These are phyloP conservation scores for Bombus vancouverensis DNA, from an alignment of 1,140 invertebrate species.

Conservation along the genomic window DNA sequence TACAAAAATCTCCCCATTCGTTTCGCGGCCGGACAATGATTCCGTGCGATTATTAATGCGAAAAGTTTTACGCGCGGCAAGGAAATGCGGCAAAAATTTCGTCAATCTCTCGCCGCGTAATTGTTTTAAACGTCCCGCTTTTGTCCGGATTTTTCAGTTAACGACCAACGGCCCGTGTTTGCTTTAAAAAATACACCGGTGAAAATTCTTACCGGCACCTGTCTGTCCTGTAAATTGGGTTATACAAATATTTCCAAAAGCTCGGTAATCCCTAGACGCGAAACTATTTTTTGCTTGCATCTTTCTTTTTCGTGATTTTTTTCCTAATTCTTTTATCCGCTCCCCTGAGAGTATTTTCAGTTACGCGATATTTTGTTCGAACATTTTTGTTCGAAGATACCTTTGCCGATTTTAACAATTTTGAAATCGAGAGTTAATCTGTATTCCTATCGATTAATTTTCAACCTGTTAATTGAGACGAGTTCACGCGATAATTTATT, in stretches of 20 bases:
- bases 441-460: too few species aligned
- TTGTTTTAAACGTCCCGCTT: neutral
- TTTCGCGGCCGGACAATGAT: neutral
- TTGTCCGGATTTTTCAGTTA: neutral
- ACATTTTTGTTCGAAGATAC: neutral
- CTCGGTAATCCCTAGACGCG: constrained; percentile 7
- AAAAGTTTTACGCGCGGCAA: neutral
- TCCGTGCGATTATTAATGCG: neutral
- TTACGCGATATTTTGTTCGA: neutral
- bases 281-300: neutral
- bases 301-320: neutral
- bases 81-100: neutral
- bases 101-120: neutral
- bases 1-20: constrained; percentile 24
- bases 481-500: too few species aligned
- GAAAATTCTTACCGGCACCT: constrained; percentile 1
- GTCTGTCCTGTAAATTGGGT: constrained; percentile 12
- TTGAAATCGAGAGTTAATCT: too few species aligned
- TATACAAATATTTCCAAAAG: constrained; percentile 40
- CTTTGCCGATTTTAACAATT: neutral
- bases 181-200: neutral
- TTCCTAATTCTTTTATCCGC: neutral
- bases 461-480: too few species aligned
- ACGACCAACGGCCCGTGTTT: neutral
- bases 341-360: neutral